Conservation (phyloP, 1,140 invertebrate genomes). For the Hyphantria cunea region DNA sequence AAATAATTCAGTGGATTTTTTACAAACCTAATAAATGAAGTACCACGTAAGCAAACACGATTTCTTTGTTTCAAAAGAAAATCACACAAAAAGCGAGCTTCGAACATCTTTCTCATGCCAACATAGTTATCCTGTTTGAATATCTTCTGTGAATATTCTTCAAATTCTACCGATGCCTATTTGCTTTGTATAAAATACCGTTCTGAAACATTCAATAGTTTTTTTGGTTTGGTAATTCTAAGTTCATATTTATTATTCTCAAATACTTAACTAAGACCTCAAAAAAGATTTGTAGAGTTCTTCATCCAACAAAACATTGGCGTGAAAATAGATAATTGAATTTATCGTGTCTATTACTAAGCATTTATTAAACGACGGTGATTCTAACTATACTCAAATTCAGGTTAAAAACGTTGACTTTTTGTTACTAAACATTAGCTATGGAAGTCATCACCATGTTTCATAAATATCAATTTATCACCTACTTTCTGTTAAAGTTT, state of each 20-base stretch:
- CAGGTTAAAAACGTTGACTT: too few species aligned
- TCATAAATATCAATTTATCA: too few species aligned
- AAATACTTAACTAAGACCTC: too few species aligned
- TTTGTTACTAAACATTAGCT: too few species aligned
- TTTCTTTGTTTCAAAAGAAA: not conserved
- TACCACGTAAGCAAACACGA: not conserved
- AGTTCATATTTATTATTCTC: not conserved
- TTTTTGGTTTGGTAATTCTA: not conserved
- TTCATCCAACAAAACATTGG: too few species aligned
- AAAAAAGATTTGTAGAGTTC: too few species aligned
- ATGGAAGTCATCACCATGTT: not conserved
- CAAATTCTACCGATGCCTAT: slow-evolving; percentile 5
- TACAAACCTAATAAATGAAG: not conserved
- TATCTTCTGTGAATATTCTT: slow-evolving; percentile 6
- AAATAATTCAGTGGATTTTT: not conserved
- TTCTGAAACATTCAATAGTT: not conserved
- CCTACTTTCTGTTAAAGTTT: too few species aligned
- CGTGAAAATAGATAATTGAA: too few species aligned
- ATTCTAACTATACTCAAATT: too few species aligned
- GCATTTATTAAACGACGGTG: too few species aligned
- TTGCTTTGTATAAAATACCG: slow-evolving; percentile 3
- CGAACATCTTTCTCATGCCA: slow-evolving; percentile 1
- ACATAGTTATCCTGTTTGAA: slow-evolving; percentile 14
- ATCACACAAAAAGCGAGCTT: not conserved
- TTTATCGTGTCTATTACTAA: too few species aligned